These are phyloP conservation scores for Syngnathus floridae DNA, from an alignment of 2,113 vertebrate species.

Conservation along the genomic window DNA sequence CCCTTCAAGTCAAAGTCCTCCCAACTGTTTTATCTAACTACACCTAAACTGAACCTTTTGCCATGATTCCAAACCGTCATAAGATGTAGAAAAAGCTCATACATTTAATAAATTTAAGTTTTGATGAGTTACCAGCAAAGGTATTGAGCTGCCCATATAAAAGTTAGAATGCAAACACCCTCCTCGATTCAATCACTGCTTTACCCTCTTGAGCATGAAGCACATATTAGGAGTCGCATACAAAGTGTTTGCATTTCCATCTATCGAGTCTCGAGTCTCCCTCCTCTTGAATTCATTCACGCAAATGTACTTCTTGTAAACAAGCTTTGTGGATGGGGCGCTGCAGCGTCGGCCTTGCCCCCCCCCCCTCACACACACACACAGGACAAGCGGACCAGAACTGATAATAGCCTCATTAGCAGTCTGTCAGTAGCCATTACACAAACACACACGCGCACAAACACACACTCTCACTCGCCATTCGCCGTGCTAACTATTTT, in stretches of 20 bases:
- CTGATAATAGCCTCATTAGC: conserved; percentile 78
- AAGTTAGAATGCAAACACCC: neutral
- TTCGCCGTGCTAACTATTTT: conserved; percentile 44
- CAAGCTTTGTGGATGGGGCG: conserved; percentile 70
- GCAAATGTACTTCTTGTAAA: conserved; percentile 76
- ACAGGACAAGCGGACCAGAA: conserved; percentile 62
- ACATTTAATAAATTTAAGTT: too few relatives aligned
- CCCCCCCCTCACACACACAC: conserved; percentile 48
- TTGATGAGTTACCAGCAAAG: too few relatives aligned
- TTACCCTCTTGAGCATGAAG: neutral
- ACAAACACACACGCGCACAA: conserved; percentile 38
- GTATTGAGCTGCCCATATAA: neutral
- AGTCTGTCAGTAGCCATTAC: conserved; percentile 73
- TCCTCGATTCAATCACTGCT: neutral
- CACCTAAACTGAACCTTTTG: too few relatives aligned
- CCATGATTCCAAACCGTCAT: too few relatives aligned
- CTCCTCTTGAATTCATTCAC: conserved; percentile 64
- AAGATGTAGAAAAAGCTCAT: too few relatives aligned
- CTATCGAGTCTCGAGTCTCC: conserved; percentile 34
- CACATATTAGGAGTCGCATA: neutral
- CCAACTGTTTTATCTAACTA: too few relatives aligned
- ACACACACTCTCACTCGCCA: conserved; percentile 15
- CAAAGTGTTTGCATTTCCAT: conserved; percentile 15
- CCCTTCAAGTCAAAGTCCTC: too few relatives aligned
- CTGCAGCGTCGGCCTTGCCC: conserved; percentile 55